Base-by-base conservation (phyloP, 2,888 invertebrate genomes). In the Eupithecia insigniata region DNA sequence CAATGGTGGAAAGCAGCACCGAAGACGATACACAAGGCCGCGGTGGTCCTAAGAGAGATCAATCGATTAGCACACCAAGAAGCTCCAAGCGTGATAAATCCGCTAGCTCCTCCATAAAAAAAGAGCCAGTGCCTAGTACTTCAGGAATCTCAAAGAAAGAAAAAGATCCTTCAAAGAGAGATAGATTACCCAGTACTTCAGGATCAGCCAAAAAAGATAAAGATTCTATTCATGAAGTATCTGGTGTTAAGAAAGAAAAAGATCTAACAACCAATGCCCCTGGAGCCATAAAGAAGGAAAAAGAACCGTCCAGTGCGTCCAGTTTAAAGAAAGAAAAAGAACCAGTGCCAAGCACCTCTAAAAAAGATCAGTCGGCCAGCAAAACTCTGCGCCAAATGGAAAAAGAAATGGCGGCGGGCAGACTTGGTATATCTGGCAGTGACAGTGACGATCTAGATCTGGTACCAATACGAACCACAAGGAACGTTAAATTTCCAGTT, bases 391-490 rank as follows among this genome's bases (percentile, higher is more conserved):
- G 95, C 76, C 96, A 96, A 88, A 96, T 97, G 95, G 97, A 97
- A 85, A 96, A 96, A 81, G 97, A 97, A 89, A 95, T 97, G 88
- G 83, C 90, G 34, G 96, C 95, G 70, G 95, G 95, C 73, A 90
- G 86, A 75, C 78, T 83, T 65, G 90, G 87, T 14, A 95, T 95
- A 66, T 96, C 96, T 6, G 96, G 95, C 66, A 96, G 96, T 70
- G 98, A 98, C 78, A 98, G 97, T 85, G 98, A 97, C 87, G 97
- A 97, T 76, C 88, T 74, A 18, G 73, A 97, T 76, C 88, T 97
- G 64, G 94, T 97, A 91, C 95, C 96, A 36, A 95, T 96, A 34
- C 94, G 94, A 81, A 93, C 93, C 43, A 92, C 95, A 66, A 90
- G 92, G 80, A 95, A 95, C 79, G 91, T 93, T 77, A 95, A 95